Percentiles rank a stretch among this genome's conserved stretches.
Conservation (phyloP, 1,140 invertebrate species). For the Philopotamus ludificatus region DNA sequence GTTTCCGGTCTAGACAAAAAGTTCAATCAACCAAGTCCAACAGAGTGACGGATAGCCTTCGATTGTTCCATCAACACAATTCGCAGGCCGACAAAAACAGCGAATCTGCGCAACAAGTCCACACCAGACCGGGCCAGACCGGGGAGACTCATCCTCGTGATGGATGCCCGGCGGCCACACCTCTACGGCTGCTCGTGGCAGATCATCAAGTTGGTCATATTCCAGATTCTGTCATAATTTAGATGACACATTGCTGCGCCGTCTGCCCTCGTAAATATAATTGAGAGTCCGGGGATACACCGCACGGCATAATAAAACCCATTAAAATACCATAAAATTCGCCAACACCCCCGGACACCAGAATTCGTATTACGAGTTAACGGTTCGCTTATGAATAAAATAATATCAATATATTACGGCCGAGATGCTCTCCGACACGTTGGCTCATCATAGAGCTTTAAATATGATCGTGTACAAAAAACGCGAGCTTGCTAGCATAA, state of each 20-base stretch:
- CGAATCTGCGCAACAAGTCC: background rate
- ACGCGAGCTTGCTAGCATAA: too few species aligned
- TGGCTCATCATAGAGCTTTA: too few species aligned
- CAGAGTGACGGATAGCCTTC: too few species aligned
- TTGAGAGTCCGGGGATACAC: slow-evolving; percentile 2
- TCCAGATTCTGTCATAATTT: slow-evolving; percentile 16
- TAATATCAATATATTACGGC: slow-evolving; percentile 15
- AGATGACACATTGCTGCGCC: slow-evolving; percentile 14
- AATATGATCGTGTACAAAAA: too few species aligned
- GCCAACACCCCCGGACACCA: background rate
- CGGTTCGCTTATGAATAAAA: slow-evolving; percentile 16
- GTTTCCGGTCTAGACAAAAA: too few species aligned
- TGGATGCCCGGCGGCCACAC: too few species aligned
- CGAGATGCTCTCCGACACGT: too few species aligned
- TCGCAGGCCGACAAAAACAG: too few species aligned
- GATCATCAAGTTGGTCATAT: background rate
- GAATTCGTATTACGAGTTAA: too few species aligned
- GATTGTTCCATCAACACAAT: too few species aligned
- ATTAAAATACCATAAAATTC: slow-evolving; percentile 21
- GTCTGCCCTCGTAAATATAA: slow-evolving; percentile 14
- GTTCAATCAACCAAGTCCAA: too few species aligned
- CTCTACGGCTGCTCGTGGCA: slow-evolving; percentile 5
- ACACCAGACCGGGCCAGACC: too few species aligned
- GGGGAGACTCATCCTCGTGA: background rate
- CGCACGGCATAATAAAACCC: slow-evolving; percentile 7